These are phyloP conservation scores for Drosophila malerkotliana DNA, from an alignment of 1,140 invertebrate species.

Conservation along the genomic window DNA sequence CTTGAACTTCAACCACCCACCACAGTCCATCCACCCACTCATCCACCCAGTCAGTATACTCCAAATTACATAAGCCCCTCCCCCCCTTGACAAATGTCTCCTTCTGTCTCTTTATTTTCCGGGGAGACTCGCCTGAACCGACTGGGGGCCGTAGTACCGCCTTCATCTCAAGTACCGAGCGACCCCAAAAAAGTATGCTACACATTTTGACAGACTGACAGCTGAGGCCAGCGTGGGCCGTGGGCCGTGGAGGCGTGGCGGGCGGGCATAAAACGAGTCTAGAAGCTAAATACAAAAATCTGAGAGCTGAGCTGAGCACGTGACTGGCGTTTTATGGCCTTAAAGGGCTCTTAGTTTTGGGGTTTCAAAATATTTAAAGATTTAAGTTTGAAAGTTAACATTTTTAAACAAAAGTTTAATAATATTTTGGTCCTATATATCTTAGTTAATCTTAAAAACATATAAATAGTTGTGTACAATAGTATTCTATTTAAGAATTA, in stretches of 20 bases:
- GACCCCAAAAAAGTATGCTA: slow-evolving; percentile 40
- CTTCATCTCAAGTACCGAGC: slow-evolving; percentile 2
- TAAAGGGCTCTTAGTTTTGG: no score
- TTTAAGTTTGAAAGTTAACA: not conserved
- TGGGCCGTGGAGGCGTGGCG: not conserved
- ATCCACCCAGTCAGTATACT: slow-evolving; percentile 4
- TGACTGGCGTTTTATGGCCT: not conserved
- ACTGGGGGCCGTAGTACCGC: no score
- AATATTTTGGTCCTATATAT: no score
- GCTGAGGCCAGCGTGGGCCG: slow-evolving; percentile 30
- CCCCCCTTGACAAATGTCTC: slow-evolving; percentile 22
- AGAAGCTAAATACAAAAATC: not conserved
- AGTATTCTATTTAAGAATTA: no score
- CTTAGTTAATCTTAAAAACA: no score
- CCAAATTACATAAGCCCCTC: slow-evolving; percentile 40
- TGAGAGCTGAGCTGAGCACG: not conserved
- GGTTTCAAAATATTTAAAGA: no score
- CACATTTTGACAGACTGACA: slow-evolving; percentile 50
- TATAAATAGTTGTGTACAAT: no score
- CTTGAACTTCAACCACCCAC: not conserved
- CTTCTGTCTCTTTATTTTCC: not conserved
- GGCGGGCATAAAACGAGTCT: not conserved
- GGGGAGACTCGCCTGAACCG: no score
- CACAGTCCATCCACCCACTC: not conserved
- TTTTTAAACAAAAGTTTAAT: no score